phyloP scores from a whole-genome alignment of 2,797 vertebrate genomes.

The Typhlichthys subterraneus region DNA sequence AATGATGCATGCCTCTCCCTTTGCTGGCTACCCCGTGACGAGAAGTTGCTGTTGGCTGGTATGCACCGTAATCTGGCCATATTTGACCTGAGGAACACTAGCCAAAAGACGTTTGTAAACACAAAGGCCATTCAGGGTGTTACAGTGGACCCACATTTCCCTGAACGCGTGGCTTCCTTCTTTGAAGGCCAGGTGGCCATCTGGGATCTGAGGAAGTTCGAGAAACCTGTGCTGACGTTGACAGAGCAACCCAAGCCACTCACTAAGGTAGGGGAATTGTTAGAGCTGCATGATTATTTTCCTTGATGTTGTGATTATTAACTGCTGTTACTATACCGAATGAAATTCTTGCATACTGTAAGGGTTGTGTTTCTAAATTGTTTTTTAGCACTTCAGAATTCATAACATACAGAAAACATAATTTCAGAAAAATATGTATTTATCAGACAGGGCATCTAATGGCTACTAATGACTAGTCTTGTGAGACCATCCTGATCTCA shows the following conservation, averaged over 20 bases:
- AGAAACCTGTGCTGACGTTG: slow-evolving; percentile 95
- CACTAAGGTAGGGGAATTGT: slow-evolving; percentile 77
- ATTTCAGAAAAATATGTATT: no score
- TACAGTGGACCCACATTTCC: slow-evolving; percentile 94
- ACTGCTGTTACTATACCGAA: no score
- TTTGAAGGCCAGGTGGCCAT: slow-evolving; percentile 98
- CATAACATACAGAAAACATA: no score
- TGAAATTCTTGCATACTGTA: no score
- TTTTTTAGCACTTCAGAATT: no score
- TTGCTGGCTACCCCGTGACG: slow-evolving; percentile 95
- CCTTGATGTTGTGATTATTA: no score
- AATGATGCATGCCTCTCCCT: slow-evolving; percentile 97
- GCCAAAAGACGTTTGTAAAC: slow-evolving; percentile 98
- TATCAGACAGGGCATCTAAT: no score
- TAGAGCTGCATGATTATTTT: no score
- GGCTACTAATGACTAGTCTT: no score
- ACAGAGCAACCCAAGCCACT: slow-evolving; percentile 95
- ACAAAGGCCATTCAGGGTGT: slow-evolving; percentile 98
- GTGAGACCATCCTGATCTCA: no score
- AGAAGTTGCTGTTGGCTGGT: slow-evolving; percentile 93
- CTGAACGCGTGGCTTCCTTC: slow-evolving; percentile 94
- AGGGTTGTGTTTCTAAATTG: no score
- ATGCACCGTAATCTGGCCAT: slow-evolving; percentile 98
- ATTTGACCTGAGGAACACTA: slow-evolving; percentile 95
- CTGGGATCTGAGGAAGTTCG: slow-evolving; percentile 98